Base-by-base conservation (phyloP, 2,113 vertebrate species). In the Herpetotheres cachinnans region DNA sequence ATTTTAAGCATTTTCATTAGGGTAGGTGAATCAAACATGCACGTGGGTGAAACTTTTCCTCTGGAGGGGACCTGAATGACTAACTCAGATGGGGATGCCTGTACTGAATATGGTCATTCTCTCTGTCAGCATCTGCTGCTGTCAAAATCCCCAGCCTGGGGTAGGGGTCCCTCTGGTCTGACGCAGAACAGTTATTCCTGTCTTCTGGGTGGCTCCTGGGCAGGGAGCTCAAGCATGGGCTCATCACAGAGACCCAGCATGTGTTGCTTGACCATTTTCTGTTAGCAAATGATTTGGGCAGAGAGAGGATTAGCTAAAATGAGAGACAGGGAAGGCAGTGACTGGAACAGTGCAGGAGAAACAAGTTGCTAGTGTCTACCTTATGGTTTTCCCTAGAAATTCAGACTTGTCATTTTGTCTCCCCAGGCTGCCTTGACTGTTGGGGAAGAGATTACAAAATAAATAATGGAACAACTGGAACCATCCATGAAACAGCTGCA, bases 1-100 rank as follows among this genome's bases (percentile, higher is more conserved):
- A 61, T 92, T 92, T 96, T 89, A 95, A 96, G 76, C n/a, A 77
- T 69, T 89, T 86, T 62, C 79, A 82, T 89, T 72, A 90, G 72
- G 82, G 80, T 61, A 77, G 34, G 18, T 90, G 79, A 89, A 69
- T 58, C 80, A 88, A 86, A 77, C 34, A 58, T 83, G 80, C 50
- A 56, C 46, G 40, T 49, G 21, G 36, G 40, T 66, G 40, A 80
- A 44, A 8, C 26, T 21, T 89, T 95, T 93, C 69, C 46, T 62
- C 49, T 5, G 2, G 55, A 58, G 50, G 49, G 79, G 77, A 69
- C 11, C 15, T 61, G 58, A 59, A 73, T 70, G 30, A 73, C 54
- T 69, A 40, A 44, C 38, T 69, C 56, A 55, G 32, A 73, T 65
- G 46, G 58, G 56, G 59, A 86, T 2, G 1, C 13, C 36, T 62